phyloP scores from a whole-genome alignment of 2,797 vertebrate genomes.

The Cephalopachus bancanus region DNA sequence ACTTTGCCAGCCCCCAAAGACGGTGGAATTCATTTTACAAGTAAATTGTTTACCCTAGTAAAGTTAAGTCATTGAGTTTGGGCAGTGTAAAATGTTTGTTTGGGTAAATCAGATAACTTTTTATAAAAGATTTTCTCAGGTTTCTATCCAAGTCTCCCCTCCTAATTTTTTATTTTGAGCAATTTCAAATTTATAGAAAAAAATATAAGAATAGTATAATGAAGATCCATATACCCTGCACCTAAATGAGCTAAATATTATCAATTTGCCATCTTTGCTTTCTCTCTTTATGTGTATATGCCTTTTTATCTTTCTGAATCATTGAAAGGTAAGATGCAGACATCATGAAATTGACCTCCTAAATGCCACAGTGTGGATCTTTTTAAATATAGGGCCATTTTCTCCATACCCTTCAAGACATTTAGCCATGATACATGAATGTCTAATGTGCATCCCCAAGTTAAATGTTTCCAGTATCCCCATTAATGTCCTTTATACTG shows the following conservation, averaged over 20 bases:
- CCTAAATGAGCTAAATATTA: neutral
- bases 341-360: neutral
- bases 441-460: neutral
- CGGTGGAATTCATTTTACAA: neutral
- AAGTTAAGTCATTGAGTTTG: slow-evolving; percentile 44
- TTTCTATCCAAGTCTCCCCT: neutral
- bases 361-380: neutral
- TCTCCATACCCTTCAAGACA: neutral
- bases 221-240: neutral
- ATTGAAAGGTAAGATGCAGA: neutral
- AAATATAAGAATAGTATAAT: neutral
- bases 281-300: neutral
- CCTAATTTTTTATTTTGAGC: neutral
- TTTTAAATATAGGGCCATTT: neutral
- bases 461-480: neutral
- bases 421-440: neutral
- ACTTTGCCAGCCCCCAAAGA: neutral
- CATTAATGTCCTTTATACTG: neutral
- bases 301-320: neutral
- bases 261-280: neutral
- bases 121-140: slow-evolving; percentile 5
- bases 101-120: slow-evolving; percentile 24
- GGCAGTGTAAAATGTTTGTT: neutral
- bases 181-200: neutral
- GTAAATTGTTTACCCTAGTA: slow-evolving; percentile 42